Conservation (phyloP, 2,113 vertebrate genomes). For the Pterocles orientalis region DNA sequence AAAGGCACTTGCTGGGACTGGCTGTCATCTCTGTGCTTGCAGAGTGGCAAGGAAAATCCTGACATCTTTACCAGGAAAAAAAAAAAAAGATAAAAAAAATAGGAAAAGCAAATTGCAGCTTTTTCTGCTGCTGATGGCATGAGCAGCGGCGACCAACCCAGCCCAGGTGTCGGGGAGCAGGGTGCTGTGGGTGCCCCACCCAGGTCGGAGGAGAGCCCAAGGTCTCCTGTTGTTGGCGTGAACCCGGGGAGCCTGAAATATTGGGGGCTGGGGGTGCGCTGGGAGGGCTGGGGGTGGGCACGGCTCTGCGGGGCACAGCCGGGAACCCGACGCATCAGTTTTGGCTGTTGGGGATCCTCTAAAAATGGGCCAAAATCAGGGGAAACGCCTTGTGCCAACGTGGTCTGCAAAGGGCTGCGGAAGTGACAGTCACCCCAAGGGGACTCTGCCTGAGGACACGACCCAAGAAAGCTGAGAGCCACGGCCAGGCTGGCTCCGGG, state of each 20-base stretch:
- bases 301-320: fast-evolving
- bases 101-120: not conserved
- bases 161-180: not conserved
- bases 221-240: not conserved
- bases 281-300: fast-evolving
- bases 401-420: too few relatives aligned
- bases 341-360: not conserved
- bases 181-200: not conserved
- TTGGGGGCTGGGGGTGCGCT: fast-evolving
- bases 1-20: not conserved
- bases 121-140: not conserved
- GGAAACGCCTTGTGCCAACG: fast-evolving
- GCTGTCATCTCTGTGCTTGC: not conserved
- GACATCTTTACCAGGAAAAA: not conserved
- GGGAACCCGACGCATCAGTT: fast-evolving
- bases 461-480: fast-evolving
- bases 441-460: not conserved
- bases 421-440: not conserved
- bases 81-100: not conserved
- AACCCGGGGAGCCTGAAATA: not conserved
- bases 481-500: not conserved
- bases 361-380: not conserved
- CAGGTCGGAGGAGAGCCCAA: not conserved
- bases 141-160: fast-evolving
- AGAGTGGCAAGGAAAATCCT: not conserved